Base-by-base conservation (phyloP, 2,888 invertebrate species). In the Drosophila anomelani region DNA sequence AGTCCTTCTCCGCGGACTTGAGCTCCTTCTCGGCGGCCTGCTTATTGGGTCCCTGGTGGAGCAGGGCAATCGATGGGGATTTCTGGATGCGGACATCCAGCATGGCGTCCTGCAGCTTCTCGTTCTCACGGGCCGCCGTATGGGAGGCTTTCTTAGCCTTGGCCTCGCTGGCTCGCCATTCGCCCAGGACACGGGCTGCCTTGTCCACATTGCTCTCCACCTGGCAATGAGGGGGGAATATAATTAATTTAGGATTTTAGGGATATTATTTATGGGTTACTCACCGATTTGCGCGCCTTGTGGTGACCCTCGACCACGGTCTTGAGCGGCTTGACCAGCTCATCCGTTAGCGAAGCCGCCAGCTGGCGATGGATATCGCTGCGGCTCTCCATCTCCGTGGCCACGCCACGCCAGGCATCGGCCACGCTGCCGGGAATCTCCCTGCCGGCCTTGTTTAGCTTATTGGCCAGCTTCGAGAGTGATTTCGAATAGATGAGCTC, bases 401-500 rank as follows among this genome's bases (percentile, higher is more conserved):
- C 97, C 72, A 97, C 97, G 78, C 96, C 95, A 92, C 97, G 96
- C 98, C 98, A 98, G 61, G 97, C 97, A 85, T 97, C 96, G 80
- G 96, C 96, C 83, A 98, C 95, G 56, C 96, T 95, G 56, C 96
- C 96, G 41, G 95, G 94, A 79, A 95, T 94, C 89, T 96, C 96
- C 75, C 96, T 94, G 92, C 96, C 96, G 0, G 97, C 96, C 92
- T 97, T 96, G 85, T 96, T 94, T 78, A 98, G 93, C 93, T 98
- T 98, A 47, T 94, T 94, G 76, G 97, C 97, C 85, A 98, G 94
- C 93, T 98, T 98, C 69, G 96, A 95, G 77, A 98, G 94, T 75
- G 96, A 96, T 94, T 98, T 98, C 58, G 98, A 97, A 92, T 98
- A 98, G 88, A 96, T 95, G 61, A 95, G 94, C 93, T 98, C 98